Percentiles rank a stretch among this genome's conserved stretches.
Evolutionary conservation across 2,113 vertebrate species (phyloP).

Genomic region (Centropristis striata): DNA sequence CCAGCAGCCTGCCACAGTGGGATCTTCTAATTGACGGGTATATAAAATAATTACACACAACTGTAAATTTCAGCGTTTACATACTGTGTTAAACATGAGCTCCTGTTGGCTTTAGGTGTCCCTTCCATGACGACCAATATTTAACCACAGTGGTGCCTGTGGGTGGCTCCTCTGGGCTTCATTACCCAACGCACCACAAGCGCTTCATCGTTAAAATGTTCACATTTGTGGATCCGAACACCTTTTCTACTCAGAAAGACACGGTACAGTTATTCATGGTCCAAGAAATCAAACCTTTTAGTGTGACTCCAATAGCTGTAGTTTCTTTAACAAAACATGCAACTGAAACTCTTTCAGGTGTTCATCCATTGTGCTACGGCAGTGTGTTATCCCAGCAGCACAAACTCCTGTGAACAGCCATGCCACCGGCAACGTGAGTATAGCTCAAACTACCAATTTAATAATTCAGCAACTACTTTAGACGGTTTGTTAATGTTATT

Average conservation of each 20-base stretch:
- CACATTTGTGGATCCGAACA: constrained; percentile 68
- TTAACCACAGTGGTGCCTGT: constrained; percentile 73
- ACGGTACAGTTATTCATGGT: constrained; percentile 53
- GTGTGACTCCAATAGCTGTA: fast-evolving
- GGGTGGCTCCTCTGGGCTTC: constrained; percentile 65
- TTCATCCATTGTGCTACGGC: constrained; percentile 80
- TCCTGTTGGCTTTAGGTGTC: constrained; percentile 71
- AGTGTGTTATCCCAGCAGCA: constrained; percentile 74
- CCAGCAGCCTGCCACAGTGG: constrained; percentile 79
- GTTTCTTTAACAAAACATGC: neutral
- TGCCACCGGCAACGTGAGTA: constrained; percentile 81
- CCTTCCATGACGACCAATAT: constrained; percentile 80
- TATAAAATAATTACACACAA: neutral
- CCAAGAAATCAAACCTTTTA: fast-evolving
- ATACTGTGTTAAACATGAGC: neutral
- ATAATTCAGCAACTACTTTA: no score
- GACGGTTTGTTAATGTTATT: no score
- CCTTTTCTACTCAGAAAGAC: constrained; percentile 30
- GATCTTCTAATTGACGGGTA: constrained; percentile 82
- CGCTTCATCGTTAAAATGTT: constrained; percentile 84
- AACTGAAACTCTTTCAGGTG: constrained; percentile 54
- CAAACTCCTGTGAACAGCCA: constrained; percentile 65
- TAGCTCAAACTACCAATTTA: no score
- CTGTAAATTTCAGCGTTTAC: neutral
- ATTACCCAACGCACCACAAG: constrained; percentile 78